phyloP scores from a whole-genome alignment of 2,888 invertebrate species.

The Hydroisotoma schaefferi region DNA sequence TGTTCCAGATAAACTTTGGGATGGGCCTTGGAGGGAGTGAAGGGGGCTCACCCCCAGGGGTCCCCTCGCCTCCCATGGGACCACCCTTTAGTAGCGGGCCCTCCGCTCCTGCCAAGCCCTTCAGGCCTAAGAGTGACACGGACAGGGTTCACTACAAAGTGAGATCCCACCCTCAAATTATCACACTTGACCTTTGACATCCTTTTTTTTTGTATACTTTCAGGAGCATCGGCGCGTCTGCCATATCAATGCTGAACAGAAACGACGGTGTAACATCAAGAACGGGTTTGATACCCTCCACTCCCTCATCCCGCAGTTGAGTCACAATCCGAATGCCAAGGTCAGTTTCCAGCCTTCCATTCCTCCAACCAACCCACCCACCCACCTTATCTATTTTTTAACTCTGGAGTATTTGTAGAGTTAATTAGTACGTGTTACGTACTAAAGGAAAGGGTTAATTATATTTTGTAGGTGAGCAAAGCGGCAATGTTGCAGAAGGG shows the following conservation, averaged over 20 bases:
- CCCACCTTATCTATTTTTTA: background rate
- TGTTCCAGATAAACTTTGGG: conserved; percentile 43
- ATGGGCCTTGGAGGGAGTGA: conserved; percentile 14
- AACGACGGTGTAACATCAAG: conserved; percentile 91
- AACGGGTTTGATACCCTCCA: conserved; percentile 93
- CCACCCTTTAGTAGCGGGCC: conserved; percentile 43
- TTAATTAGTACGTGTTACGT: background rate
- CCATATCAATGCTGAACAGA: conserved; percentile 94
- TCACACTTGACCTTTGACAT: background rate
- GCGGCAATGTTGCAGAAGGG: conserved; percentile 96
- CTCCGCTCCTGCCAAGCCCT: conserved; percentile 48
- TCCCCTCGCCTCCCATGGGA: background rate
- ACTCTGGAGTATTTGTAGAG: background rate
- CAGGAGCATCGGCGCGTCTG: conserved; percentile 74
- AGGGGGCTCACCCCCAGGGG: conserved; percentile 20
- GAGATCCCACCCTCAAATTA: background rate
- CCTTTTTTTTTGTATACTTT: too few species aligned
- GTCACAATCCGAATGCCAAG: conserved; percentile 85
- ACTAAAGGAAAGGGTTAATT: background rate
- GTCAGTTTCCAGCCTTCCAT: conserved; percentile 52
- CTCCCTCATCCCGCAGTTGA: conserved; percentile 84
- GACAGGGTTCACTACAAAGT: conserved; percentile 50
- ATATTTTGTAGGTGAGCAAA: conserved; percentile 69
- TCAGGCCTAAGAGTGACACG: conserved; percentile 50
- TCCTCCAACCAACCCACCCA: background rate